phyloP scores from a whole-genome alignment of 2,797 vertebrate species.

The Meda fulgida region DNA sequence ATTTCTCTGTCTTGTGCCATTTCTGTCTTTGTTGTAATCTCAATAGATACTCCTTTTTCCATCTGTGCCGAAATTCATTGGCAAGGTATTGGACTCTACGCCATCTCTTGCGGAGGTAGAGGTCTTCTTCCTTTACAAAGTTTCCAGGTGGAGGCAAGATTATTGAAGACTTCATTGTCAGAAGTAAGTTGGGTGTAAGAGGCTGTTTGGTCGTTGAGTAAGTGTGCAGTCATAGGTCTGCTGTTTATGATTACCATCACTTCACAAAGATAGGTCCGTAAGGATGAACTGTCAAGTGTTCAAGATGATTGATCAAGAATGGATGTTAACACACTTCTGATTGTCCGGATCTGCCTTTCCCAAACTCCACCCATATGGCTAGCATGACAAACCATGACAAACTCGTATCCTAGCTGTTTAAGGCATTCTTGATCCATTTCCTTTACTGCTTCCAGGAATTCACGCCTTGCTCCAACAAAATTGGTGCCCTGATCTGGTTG shows the following conservation, averaged over 20 bases:
- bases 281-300: constrained; percentile 23
- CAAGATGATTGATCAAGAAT: background rate
- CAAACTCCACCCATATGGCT: constrained; percentile 22
- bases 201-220: constrained; percentile 46
- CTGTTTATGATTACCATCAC: constrained; percentile 56
- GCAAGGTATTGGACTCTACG: constrained; percentile 21
- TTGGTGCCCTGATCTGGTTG: background rate
- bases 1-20: constrained; percentile 48
- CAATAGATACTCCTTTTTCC: constrained; percentile 45
- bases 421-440: background rate
- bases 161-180: constrained; percentile 46
- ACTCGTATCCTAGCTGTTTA: background rate
- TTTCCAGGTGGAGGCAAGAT: constrained; percentile 3
- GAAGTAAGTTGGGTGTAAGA: constrained; percentile 37
- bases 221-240: constrained; percentile 43
- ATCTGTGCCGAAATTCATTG: constrained; percentile 10
- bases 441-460: background rate
- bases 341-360: constrained; percentile 5
- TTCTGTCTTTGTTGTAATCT: constrained; percentile 45
- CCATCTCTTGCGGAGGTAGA: background rate
- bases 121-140: constrained; percentile 6
- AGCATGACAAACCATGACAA: constrained; percentile 30
- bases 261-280: constrained; percentile 43
- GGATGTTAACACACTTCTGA: background rate
- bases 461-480: background rate